Evolutionary conservation across 2,113 vertebrate genomes (phyloP), one percentile per base, ranked within the genome.

Genomic region (Corvus cornix): DNA sequence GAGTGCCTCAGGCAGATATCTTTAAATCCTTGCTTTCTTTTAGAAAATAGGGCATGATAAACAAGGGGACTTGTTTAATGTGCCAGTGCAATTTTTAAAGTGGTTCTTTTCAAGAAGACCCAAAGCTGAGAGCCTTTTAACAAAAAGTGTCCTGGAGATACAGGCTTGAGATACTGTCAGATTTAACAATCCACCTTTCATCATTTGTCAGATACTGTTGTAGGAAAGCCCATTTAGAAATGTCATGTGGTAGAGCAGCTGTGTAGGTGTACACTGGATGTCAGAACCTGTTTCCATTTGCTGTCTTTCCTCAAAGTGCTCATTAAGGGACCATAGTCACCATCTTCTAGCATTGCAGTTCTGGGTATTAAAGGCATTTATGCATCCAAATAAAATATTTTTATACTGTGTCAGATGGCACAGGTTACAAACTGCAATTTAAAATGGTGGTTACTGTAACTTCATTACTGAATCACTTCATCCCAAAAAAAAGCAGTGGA

Each of bases 181-280:
- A 55, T 90, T 94, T 76, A 90, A 75, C 90, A 91, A 70, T 12
- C 11, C 20, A 46, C 46, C 51, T 90, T 81, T 95, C 74, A 74
- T 92, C 67, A 63, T 66, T 77, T 96, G 87, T 97, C 96, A 96
- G 56, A 87, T 73, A 27, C 39, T 77, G 80, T 91, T 94, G 67
- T 46, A 84, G 82, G 51, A 55, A 88, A 95, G n/a, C 35, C 80
- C 70, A 48, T 91, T 92, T 72, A 68, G 86, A 89, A 84, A 68
- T 92, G 86, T 51, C 81, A 84, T 66, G 56, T 49, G 51, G 35
- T 8, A 31, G 60, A 95, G 83, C 84, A 79, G 81, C 78, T 90
- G 66, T 69, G 62, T 85, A 92, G 79, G 67, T 91, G 69, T 49
- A 62, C 49, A 48, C 55, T 52, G 83, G 41, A 31, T 85, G 84